Evolutionary conservation across 1,140 invertebrate species (phyloP), one percentile per base, ranked within the genome.

Genomic region (Hypsibius dujardini): DNA sequence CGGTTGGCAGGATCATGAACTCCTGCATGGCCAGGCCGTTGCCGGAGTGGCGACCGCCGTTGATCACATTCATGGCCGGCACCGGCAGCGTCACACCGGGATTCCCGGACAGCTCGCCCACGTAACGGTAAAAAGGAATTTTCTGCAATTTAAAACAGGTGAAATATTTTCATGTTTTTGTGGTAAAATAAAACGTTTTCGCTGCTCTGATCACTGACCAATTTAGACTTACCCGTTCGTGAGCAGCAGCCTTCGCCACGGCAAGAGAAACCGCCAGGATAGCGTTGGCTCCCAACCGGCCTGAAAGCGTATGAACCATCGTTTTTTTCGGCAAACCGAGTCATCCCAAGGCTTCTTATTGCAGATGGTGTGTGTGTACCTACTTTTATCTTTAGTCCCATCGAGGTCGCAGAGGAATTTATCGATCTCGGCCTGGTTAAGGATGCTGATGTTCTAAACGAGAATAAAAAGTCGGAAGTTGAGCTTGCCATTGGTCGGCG

Each of bases 1-100:
- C 71, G 46, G 76, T 73, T 2, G 78, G 78, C 46, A 79, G 74
- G 69, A 79, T 79, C 78, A 81, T 81, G 72, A 81, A 79, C 71
- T 79, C 78, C 71, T 75, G 75, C 14, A 75, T 71, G 47, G 72
- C 74, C 3, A 75, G 42, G 46, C 40, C 46, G 60, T 76, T 76
- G 47, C 75, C 74, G 46, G 74, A 72, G 60, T 75, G 74, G 12
- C 42, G 14, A 40, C 74, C 74, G 70, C 74, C 74, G 69, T 75
- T 75, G 46, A 75, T 73, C 60, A 75, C 71, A 47, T 75, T 75
- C 74, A 76, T 75, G 73, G 75, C 75, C 28, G 75, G 73, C 42
- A 71, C 59, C 2, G 70, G 74, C 45, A 75, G 46, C 14, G 40
- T 47, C 59, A 42, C 70, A 2, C 28, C 62, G 3, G 62, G 62